Conservation (phyloP, 2,113 vertebrate species). For the Oncorhynchus gorbuscha region DNA sequence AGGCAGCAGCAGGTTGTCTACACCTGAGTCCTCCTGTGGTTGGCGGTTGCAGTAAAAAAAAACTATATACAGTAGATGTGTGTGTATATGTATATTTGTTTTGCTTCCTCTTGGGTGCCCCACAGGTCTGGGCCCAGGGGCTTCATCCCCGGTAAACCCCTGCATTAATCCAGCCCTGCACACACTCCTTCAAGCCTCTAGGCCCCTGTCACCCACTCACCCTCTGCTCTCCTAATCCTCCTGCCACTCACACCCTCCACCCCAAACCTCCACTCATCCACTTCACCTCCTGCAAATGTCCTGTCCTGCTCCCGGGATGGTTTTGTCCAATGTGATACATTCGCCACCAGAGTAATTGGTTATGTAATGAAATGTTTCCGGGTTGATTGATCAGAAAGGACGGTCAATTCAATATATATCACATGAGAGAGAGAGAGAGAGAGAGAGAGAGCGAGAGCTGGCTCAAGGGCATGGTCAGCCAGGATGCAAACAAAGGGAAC, state of each 20-base stretch:
- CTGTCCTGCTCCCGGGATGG: constrained; percentile 46
- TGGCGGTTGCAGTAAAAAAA: too few relatives aligned
- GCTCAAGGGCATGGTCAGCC: constrained; percentile 21
- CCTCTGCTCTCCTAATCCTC: background rate
- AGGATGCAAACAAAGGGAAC: constrained; percentile 40
- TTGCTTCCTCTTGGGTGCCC: too few relatives aligned
- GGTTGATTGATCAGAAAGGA: constrained; percentile 71
- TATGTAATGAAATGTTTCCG: constrained; percentile 81
- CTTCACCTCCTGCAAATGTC: constrained; percentile 51
- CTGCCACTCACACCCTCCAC: background rate
- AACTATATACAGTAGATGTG: too few relatives aligned
- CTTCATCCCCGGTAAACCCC: too few relatives aligned
- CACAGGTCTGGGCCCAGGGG: too few relatives aligned
- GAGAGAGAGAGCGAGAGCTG: background rate
- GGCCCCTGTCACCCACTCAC: constrained; percentile 5
- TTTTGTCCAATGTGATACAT: constrained; percentile 72
- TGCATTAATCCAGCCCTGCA: background rate
- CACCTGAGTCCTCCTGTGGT: too few relatives aligned
- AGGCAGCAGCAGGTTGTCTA: too few relatives aligned
- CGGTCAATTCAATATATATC: constrained; percentile 65
- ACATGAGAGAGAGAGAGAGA: too few relatives aligned
- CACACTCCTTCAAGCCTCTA: constrained; percentile 28
- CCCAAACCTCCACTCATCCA: constrained; percentile 10
- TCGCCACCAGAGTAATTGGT: constrained; percentile 71
- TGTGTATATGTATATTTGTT: too few relatives aligned